Base-by-base conservation (phyloP, 2,888 invertebrate genomes). In the Drosophila siamana region DNA sequence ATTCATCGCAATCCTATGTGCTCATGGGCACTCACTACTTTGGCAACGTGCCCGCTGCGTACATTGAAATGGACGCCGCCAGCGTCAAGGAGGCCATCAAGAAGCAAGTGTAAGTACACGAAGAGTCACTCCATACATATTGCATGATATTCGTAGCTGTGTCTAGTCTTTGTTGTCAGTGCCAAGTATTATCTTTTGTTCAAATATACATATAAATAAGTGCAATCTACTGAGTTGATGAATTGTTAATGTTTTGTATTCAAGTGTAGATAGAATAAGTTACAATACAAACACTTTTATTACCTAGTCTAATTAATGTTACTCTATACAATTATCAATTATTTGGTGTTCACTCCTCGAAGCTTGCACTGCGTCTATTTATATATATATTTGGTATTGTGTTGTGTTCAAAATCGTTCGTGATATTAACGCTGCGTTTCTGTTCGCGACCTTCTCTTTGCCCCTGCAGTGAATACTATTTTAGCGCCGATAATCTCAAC, bases 401-500 rank as follows among this genome's bases (percentile, higher is more conserved):
- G 9, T 1, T 4, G 11, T 30, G 30, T 30, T 30, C 4, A 11
- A 1, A 33, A 33, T 33, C 33, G 26, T n/a, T 33, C 33, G 4
- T 11, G 11, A 33, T 38, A 30, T 13, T 40, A 16, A 54, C 19
- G 19, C 13, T 6, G 6, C 51, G 19, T n/a, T 2, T 15, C 24
- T 38, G 16, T 26, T 28, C 43, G 33, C 26, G 4, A 46, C 2
- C 55, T 50, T 43, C 8, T 52, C 19, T 46, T 28, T 43, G 11
- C 47, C 9, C 9, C 38, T 30, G 8, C 94, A 99, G 99, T 91
- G 99, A 99, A 93, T 99, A 99, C 93, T 99, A 99, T 94, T 99
- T 99, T 94, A 98, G 98, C 86, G 96, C 96, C 78, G 98, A 98
- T 90, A 99, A 99, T 93, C 93, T 99, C 61, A 95, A 96, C 83